Base-by-base conservation (phyloP, 2,113 vertebrate species). In the Sinocyclocheilus maitianheensis region DNA sequence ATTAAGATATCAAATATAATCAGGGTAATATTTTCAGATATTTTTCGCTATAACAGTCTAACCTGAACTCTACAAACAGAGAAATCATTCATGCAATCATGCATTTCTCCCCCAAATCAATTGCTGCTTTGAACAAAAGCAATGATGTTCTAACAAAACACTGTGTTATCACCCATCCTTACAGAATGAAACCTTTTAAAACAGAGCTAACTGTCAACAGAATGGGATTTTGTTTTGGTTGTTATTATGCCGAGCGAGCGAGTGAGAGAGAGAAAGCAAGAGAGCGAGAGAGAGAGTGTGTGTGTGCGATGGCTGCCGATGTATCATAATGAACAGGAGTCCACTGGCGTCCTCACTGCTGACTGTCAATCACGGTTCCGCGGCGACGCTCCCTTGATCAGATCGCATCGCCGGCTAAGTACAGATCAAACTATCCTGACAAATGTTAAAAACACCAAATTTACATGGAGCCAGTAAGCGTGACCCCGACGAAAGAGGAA, bases 311-410 rank as follows among this genome's bases (percentile, higher is more conserved):
- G 43, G 8, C 43, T 43, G 7, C 43, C 10, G 46, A 75, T 46
- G 67, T 53, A 62, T 86, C 83, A 82, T 88, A 86, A 88, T 77
- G 69, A 86, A 88, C 83, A 62, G 53, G 82, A 86, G 81, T 86
- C 84, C 43, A 46, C 46, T 51, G 83, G 85, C 79, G 78, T 77
- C 83, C 82, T 88, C 79, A 34, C 58, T 34, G 76, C 43, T 9
- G 80, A 76, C 85, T 88, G 87, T 88, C 87, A 88, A 84, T 86
- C 87, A 81, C 80, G 14, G 77, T 88, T 86, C 86, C 85, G 71
- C 67, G 3, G 34, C 24, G 46, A 37, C 3, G 76, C 77, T 76
- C 46, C 24, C 37, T 37, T 63, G 46, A 72, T 46, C 71, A 83
- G 30, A 71, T 76, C 63, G 53, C 55, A 18, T 63, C 34, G 8